phyloP scores from a whole-genome alignment of 1,140 invertebrate species.

The Aphis gossypii region DNA sequence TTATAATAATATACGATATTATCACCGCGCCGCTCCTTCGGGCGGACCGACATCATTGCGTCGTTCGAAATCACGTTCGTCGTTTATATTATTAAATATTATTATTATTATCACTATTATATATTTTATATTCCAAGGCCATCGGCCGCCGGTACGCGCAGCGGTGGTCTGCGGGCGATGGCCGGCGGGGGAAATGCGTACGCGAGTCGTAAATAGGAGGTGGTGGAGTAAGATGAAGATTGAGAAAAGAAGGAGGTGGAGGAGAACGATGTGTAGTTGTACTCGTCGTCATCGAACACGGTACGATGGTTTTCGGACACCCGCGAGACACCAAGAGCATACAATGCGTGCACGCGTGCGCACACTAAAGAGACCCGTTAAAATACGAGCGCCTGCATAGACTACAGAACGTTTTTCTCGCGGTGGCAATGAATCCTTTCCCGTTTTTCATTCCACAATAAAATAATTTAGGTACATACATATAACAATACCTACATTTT shows the following conservation, averaged over 20 bases:
- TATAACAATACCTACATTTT: not conserved
- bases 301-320: constrained; percentile 39
- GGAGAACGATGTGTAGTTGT: not conserved
- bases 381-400: not conserved
- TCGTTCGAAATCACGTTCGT: constrained; percentile 39
- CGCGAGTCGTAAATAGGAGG: not conserved
- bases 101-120: not conserved
- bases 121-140: constrained; percentile 44
- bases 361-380: not conserved
- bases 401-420: not conserved
- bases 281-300: not conserved
- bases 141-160: not conserved
- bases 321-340: not conserved
- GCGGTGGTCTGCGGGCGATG: not conserved
- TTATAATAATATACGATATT: constrained; percentile 36
- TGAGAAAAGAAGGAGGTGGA: not conserved
- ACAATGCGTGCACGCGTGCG: not conserved
- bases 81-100: constrained; percentile 31
- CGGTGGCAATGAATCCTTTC: not conserved
- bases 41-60: not conserved
- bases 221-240: not conserved
- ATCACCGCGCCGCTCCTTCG: constrained; percentile 12
- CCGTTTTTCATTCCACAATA: not conserved
- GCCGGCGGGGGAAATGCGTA: not conserved
- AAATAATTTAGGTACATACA: not conserved